Percentiles rank a stretch among this genome's conserved stretches.
Conservation (phyloP, 2,113 vertebrate species). For the Macrotus californicus region DNA sequence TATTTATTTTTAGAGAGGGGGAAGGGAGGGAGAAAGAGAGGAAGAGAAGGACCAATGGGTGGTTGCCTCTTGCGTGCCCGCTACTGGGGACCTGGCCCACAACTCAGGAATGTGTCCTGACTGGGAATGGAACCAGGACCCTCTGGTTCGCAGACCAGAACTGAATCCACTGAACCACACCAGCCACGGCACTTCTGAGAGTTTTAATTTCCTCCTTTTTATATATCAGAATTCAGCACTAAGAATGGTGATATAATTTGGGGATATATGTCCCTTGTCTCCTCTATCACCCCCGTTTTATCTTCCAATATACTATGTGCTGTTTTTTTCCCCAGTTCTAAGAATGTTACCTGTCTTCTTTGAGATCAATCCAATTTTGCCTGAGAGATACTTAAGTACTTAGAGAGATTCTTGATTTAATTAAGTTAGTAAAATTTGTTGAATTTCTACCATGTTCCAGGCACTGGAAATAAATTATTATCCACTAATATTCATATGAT, state of each 20-base stretch:
- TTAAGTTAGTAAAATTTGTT: not conserved
- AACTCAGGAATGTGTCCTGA: too few relatives aligned
- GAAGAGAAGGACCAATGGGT: too few relatives aligned
- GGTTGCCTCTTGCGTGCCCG: too few relatives aligned
- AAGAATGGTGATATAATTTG: accelerated
- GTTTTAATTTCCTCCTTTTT: not conserved
- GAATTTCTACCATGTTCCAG: not conserved
- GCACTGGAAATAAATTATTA: not conserved
- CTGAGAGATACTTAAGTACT: not conserved
- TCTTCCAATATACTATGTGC: not conserved
- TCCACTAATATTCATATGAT: not conserved
- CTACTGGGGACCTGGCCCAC: too few relatives aligned
- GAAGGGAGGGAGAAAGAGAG: too few relatives aligned
- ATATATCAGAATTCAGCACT: not conserved
- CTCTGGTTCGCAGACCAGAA: too few relatives aligned
- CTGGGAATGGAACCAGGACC: too few relatives aligned
- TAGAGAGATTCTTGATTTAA: not conserved
- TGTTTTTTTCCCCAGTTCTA: not conserved
- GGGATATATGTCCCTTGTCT: not conserved
- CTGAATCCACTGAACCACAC: too few relatives aligned
- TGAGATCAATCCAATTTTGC: not conserved
- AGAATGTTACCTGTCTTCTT: not conserved
- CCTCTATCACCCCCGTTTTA: accelerated
- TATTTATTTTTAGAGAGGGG: too few relatives aligned
- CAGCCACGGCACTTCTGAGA: not conserved